A percentile compares a stretch with the other conserved stretches of the same genome.
Conservation (phyloP, 2,888 invertebrate genomes). For the Dynastes grantii region DNA sequence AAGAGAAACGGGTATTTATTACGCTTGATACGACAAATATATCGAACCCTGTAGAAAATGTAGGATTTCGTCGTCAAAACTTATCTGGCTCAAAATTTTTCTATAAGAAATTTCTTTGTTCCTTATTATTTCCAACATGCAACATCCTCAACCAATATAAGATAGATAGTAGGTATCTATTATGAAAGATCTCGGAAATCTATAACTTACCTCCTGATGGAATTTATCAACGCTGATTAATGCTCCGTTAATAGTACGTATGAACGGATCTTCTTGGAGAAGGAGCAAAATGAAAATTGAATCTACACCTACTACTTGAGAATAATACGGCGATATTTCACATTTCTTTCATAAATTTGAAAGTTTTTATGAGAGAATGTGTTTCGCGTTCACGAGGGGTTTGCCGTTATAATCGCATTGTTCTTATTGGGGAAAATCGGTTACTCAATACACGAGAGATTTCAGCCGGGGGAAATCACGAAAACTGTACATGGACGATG, state of each 20-base stretch:
- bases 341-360: conserved; percentile 36
- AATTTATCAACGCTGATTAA: background rate
- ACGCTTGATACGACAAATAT: no score
- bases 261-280: background rate
- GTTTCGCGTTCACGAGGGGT: conserved; percentile 35
- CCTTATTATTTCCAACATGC: background rate
- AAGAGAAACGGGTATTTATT: no score
- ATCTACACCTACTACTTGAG: conserved; percentile 10
- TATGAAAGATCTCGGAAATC: background rate
- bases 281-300: conserved; percentile 29
- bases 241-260: background rate
- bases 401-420: conserved; percentile 38
- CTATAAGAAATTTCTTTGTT: background rate
- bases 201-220: background rate
- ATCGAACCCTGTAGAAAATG: no score
- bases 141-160: background rate
- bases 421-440: conserved; percentile 43
- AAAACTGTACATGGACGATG: conserved; percentile 32
- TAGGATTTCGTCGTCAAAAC: no score
- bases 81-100: no score
- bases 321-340: conserved; percentile 43
- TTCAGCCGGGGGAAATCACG: conserved; percentile 44
- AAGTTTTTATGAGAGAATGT: conserved; percentile 31
- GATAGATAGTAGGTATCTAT: background rate
- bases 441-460: conserved; percentile 32